A percentile compares a stretch with the other conserved stretches of the same genome.
Conservation (phyloP, 2,113 vertebrate species). For the Athene cunicularia region DNA sequence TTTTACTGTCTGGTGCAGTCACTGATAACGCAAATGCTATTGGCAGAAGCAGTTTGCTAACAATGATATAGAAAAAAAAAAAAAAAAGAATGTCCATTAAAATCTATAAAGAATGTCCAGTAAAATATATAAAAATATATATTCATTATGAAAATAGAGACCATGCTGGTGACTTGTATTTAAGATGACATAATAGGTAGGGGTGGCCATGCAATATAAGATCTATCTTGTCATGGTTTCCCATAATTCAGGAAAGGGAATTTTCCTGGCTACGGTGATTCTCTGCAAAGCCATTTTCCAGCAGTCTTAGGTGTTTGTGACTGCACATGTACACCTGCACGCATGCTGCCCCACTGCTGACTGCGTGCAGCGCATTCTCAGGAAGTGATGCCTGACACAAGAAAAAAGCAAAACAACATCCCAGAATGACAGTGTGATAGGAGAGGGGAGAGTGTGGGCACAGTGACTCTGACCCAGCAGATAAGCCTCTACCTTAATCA, state of each 20-base stretch:
- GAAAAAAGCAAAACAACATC: not conserved
- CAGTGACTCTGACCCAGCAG: not conserved
- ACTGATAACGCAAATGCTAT: not conserved
- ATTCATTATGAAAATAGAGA: not conserved
- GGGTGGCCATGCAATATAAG: not conserved
- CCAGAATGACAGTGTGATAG: not conserved
- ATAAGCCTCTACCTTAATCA: not conserved
- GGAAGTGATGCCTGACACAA: not conserved
- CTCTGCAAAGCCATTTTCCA: not conserved
- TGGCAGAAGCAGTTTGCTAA: not conserved
- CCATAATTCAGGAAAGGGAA: not conserved
- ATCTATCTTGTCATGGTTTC: not conserved
- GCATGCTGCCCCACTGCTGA: not conserved
- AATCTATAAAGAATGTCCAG: not conserved
- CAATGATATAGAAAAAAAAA: not conserved
- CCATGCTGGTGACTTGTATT: not conserved
- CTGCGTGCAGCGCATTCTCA: accelerated
- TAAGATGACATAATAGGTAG: not conserved
- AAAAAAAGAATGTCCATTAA: not conserved
- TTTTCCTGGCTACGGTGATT: not conserved
- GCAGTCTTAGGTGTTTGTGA: not conserved
- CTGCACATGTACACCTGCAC: accelerated
- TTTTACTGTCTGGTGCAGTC: not conserved
- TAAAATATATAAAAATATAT: not conserved
- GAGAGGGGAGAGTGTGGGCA: accelerated